Conservation (phyloP, 1,140 invertebrate species). For the Zaprionus kolodkinae region DNA sequence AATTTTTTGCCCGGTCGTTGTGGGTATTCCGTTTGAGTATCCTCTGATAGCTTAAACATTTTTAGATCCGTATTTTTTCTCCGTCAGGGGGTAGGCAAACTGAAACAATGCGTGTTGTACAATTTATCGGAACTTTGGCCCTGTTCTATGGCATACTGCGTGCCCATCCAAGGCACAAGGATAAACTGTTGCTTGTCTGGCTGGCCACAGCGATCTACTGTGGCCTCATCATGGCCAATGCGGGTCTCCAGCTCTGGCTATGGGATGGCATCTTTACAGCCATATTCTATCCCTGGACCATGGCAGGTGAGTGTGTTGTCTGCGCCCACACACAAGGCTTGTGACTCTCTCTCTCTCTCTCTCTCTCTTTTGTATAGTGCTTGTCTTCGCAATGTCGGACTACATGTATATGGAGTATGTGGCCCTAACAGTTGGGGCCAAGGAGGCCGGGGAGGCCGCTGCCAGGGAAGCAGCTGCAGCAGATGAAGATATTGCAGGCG, state of each 20-base stretch:
- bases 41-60: neutral
- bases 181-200: slow-evolving; percentile 25
- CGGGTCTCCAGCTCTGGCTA: neutral
- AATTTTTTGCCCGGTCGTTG: neutral
- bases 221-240: neutral
- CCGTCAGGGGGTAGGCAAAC: neutral
- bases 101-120: slow-evolving; percentile 8
- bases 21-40: neutral
- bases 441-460: neutral
- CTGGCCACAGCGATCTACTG: slow-evolving; percentile 1
- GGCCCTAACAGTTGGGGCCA: neutral
- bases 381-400: neutral
- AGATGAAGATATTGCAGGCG: neutral
- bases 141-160: slow-evolving; percentile 15
- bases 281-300: slow-evolving; percentile 1
- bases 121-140: slow-evolving; percentile 18
- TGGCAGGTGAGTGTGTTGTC: slow-evolving; percentile 6
- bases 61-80: neutral
- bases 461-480: too few species aligned
- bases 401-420: neutral
- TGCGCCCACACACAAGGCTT: too few species aligned
- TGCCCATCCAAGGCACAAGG: slow-evolving; percentile 22
- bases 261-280: neutral
- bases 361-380: neutral
- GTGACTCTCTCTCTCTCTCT: too few species aligned